Percentiles rank a stretch among this genome's conserved stretches.
Conservation (phyloP, 2,888 invertebrate genomes). For the Mimas tiliae region DNA sequence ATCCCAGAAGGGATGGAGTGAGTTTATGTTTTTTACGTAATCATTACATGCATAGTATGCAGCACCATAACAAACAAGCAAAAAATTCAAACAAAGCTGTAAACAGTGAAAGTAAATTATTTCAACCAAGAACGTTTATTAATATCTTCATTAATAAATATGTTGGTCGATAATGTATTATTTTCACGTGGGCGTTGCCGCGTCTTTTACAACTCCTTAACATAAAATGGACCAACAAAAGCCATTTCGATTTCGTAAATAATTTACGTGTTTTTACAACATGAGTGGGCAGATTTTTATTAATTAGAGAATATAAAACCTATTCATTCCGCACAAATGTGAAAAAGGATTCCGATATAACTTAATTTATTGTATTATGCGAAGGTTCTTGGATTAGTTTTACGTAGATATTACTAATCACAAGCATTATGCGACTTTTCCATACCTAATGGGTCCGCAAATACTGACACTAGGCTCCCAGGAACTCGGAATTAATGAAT, state of each 20-base stretch:
- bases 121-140: background rate
- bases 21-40: too few relatives aligned
- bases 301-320: background rate
- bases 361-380: too few relatives aligned
- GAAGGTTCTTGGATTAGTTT: too few relatives aligned
- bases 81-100: constrained; percentile 8
- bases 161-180: background rate
- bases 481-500: too few relatives aligned
- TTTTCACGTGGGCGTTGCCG: background rate
- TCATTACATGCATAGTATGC: too few relatives aligned
- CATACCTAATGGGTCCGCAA: too few relatives aligned
- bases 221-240: constrained; percentile 5
- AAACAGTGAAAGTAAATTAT: constrained; percentile 12
- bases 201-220: background rate
- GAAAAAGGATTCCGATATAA: too few relatives aligned
- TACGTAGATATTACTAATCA: too few relatives aligned
- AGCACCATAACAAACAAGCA: background rate
- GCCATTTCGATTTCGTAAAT: constrained; percentile 9
- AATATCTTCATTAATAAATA: constrained; percentile 9
- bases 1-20: too few relatives aligned
- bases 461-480: too few relatives aligned
- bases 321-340: too few relatives aligned
- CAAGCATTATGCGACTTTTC: too few relatives aligned
- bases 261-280: constrained; percentile 1
- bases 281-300: background rate